A percentile compares a stretch with the other conserved stretches of the same genome.
Evolutionary conservation across 2,888 invertebrate species (phyloP).

Genomic region (Apamea monoglypha): DNA sequence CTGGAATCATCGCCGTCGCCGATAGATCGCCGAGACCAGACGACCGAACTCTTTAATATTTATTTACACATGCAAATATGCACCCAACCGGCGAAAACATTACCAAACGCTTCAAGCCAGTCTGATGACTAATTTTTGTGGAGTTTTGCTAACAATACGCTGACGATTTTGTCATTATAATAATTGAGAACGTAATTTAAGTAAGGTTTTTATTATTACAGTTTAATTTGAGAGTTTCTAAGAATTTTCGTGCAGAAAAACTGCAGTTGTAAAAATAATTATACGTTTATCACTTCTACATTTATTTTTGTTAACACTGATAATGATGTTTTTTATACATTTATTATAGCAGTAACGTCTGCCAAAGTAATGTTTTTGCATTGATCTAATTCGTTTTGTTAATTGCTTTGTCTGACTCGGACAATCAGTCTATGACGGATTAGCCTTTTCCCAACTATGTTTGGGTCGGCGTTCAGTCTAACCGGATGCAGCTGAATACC

Average conservation of each 20-base stretch:
- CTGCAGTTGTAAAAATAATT: too few relatives aligned
- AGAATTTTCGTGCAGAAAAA: background rate
- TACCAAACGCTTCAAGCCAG: constrained; percentile 36
- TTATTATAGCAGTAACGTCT: background rate
- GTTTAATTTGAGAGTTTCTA: background rate
- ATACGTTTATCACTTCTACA: background rate
- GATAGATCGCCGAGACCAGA: constrained; percentile 70
- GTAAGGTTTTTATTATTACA: constrained; percentile 18
- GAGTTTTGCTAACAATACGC: constrained; percentile 34
- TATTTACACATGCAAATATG: constrained; percentile 86
- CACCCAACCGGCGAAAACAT: constrained; percentile 63
- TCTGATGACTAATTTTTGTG: constrained; percentile 50
- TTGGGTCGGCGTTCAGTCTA: too few relatives aligned
- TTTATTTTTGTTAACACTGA: background rate
- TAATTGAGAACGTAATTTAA: constrained; percentile 24
- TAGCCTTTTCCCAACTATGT: too few relatives aligned
- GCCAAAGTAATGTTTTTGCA: constrained; percentile 4
- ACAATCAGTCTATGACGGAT: constrained; percentile 4
- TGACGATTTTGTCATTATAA: constrained; percentile 28
- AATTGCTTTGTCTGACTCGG: constrained; percentile 4
- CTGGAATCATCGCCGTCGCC: constrained; percentile 68
- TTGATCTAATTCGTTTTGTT: constrained; percentile 5
- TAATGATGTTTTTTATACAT: background rate
- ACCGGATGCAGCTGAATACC: too few relatives aligned
- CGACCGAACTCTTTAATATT: constrained; percentile 78